Evolutionary conservation across 1,140 invertebrate species (phyloP).

Genomic region (Oedothorax gibbosus): DNA sequence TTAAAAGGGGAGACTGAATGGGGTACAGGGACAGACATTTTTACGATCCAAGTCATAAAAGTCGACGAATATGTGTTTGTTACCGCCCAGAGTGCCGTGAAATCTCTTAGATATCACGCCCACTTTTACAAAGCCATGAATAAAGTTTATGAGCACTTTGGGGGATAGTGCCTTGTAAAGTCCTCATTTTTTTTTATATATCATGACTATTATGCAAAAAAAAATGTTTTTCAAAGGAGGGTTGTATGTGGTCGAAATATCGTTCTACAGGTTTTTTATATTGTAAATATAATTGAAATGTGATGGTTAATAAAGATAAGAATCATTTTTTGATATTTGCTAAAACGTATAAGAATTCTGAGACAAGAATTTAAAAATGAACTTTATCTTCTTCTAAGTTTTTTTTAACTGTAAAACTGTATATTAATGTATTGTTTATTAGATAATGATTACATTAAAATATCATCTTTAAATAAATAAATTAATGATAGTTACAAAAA

Average conservation of each 20-base stretch:
- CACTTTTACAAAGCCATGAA: constrained; percentile 23
- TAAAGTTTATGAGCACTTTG: neutral
- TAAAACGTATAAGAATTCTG: no score
- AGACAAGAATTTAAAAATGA: no score
- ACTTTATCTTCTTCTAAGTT: neutral
- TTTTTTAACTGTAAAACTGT: neutral
- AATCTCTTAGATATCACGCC: neutral
- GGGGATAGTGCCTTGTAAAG: neutral
- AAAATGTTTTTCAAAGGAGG: no score
- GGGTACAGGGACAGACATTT: neutral
- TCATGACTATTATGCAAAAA: neutral
- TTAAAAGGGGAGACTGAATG: no score
- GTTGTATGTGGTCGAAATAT: no score
- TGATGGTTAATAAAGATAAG: no score
- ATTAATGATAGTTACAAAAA: no score
- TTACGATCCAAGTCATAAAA: constrained; percentile 1
- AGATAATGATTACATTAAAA: no score
- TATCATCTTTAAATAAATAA: no score
- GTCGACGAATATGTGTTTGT: constrained; percentile 15
- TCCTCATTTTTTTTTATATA: neutral
- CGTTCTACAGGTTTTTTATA: no score
- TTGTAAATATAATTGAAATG: no score
- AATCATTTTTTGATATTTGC: no score
- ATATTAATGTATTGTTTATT: neutral
- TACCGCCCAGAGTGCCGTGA: neutral